Percentiles rank a stretch among this genome's conserved stretches.
Evolutionary conservation across 2,888 invertebrate species (phyloP).

Genomic region (Tubulanus polymorphus): DNA sequence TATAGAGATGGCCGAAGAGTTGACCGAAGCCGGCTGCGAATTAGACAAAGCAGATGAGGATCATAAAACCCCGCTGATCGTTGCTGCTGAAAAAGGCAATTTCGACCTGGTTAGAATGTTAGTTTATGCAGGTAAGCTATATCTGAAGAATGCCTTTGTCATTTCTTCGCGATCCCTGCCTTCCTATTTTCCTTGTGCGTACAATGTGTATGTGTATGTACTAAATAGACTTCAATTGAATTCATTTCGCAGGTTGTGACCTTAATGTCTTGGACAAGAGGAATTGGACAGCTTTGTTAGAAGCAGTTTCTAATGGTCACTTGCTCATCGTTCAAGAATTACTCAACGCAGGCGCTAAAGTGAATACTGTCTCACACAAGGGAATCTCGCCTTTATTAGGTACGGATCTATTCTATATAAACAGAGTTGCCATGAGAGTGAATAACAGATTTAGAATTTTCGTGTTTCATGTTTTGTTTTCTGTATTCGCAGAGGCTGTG

Average conservation of each 20-base stretch:
- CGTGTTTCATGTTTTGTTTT: no score
- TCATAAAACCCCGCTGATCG: conserved; percentile 31
- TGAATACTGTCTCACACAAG: conserved; percentile 33
- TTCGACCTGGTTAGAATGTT: conserved; percentile 29
- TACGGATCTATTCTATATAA: conserved; percentile 15
- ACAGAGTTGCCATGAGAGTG: not conserved
- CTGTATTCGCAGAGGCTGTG: conserved; percentile 33
- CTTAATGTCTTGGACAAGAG: conserved; percentile 32
- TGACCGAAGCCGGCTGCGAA: conserved; percentile 31
- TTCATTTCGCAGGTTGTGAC: conserved; percentile 29
- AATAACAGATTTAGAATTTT: not conserved
- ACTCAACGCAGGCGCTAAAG: conserved; percentile 26
- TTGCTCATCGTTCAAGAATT: conserved; percentile 31
- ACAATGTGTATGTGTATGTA: not conserved
- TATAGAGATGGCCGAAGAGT: conserved; percentile 25
- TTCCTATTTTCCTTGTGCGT: not conserved
- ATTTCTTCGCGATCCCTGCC: not conserved
- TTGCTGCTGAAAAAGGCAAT: conserved; percentile 28
- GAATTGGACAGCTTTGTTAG: conserved; percentile 36
- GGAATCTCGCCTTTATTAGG: conserved; percentile 40
- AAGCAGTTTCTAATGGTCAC: conserved; percentile 34
- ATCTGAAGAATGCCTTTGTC: not conserved
- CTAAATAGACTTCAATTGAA: not conserved
- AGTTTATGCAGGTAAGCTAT: conserved; percentile 27
- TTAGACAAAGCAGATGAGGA: conserved; percentile 31